Conservation (phyloP, 2,113 vertebrate species). For the Lamprotornis superbus region DNA sequence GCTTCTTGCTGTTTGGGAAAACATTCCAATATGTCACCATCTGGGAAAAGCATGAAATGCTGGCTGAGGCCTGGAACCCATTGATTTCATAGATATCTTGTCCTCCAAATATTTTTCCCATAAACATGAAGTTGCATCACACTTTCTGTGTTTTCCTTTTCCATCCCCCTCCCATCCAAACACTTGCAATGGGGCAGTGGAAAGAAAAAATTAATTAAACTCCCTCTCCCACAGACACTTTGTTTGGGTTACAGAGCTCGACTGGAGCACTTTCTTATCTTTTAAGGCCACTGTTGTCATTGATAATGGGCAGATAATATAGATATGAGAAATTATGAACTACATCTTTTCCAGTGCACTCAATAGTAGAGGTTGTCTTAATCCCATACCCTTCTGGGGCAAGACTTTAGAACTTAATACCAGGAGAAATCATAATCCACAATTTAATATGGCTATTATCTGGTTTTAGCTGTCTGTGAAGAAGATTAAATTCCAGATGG, state of each 20-base stretch:
- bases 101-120: conserved; percentile 46
- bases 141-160: background rate
- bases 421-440: conserved; percentile 62
- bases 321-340: conserved; percentile 12
- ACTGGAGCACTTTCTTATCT: background rate
- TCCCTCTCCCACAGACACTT: background rate
- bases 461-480: conserved; percentile 70
- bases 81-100: conserved; percentile 63
- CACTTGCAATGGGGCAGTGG: background rate
- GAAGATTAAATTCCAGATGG: conserved; percentile 72
- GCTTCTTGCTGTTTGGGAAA: conserved; percentile 71
- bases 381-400: conserved; percentile 12
- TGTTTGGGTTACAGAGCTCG: background rate
- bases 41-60: conserved; percentile 69
- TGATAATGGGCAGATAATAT: conserved; percentile 17
- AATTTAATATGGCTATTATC: conserved; percentile 68
- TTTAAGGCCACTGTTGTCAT: background rate
- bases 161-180: background rate
- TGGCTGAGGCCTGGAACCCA: conserved; percentile 58
- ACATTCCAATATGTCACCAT: conserved; percentile 68
- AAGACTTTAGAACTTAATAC: conserved; percentile 60
- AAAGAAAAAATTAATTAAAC: conserved; percentile 10
- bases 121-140: conserved; percentile 41
- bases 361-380: conserved; percentile 40
- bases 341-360: conserved; percentile 29